Base-by-base conservation (phyloP, 1,140 invertebrate genomes). In the Listronotus oregonensis region DNA sequence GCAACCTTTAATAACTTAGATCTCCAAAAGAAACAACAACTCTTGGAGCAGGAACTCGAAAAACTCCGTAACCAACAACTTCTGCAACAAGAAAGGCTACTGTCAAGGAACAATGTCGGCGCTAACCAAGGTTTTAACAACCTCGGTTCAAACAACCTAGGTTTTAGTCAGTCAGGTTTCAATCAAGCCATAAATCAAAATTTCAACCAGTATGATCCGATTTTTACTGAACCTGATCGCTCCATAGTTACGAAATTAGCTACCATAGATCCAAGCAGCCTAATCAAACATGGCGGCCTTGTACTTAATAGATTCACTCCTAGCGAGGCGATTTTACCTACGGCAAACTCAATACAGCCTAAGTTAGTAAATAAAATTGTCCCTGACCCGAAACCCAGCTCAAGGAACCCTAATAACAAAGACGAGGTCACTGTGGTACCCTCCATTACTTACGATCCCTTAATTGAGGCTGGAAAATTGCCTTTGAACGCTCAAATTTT, bases 41-140 rank as follows among this genome's bases (percentile, higher is more conserved):
- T 86, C 17, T 73, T 91, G 21, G 88, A 91, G 72, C 85, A 89
- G 66, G 88, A 91, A 72, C 79, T 91, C 17, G 82, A 79, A 6
- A 55, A 62, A 37, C n/a, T 64, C 12, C 55, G 54, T 12, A n/a
- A 44, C 8, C 54, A 65, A 21, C 21, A 27, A 27, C 5, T 27
- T 27, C 5, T 27, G 21, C 21, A 27, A 27, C 63, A 65, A 52
- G 31, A 65, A 43, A 31, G 18, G 1, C 14, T 58, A 11, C 6
- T 34, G 1, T 31, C 34, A 21, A 39, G 39, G 57, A 67, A 58
- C 50, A 60, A 11, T 9, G 32, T 12, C 27, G 51, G 10, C 27
- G 50, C 11, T 34, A 60, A 40, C 18, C 46, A 40, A 55, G 56
- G 21, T 44, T 63, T 43, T 3, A 56, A 14, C 39, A 31, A 40